Conservation (phyloP, 2,797 vertebrate genomes). For the Coranthus polyacanthus region DNA sequence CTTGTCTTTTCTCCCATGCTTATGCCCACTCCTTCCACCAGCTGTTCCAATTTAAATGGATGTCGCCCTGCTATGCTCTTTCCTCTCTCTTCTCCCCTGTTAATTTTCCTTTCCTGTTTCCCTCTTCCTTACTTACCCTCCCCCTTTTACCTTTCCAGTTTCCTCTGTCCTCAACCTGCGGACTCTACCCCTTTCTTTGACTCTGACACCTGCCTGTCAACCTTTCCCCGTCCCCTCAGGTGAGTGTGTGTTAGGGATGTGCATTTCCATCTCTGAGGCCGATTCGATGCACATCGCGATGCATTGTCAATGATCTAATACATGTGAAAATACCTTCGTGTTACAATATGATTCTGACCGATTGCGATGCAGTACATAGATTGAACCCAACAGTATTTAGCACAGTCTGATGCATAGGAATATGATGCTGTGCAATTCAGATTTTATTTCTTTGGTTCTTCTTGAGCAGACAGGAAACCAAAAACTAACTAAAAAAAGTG, state of each 20-base stretch:
- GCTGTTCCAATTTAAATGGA: constrained; percentile 26
- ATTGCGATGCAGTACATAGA: no score
- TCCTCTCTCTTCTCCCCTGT: constrained; percentile 24
- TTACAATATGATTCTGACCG: no score
- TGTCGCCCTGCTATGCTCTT: constrained; percentile 29
- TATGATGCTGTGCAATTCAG: no score
- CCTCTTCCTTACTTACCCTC: constrained; percentile 30
- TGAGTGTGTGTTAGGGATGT: constrained; percentile 61
- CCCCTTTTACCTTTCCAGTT: constrained; percentile 44
- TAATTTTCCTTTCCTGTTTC: constrained; percentile 43
- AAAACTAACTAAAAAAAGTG: no score
- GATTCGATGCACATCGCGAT: no score
- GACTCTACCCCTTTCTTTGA: constrained; percentile 67
- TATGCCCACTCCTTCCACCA: constrained; percentile 12
- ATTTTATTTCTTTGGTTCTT: no score
- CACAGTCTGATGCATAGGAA: no score
- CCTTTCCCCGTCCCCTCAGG: constrained; percentile 72
- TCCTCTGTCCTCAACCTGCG: constrained; percentile 57
- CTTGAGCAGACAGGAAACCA: no score
- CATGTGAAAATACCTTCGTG: no score
- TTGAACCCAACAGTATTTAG: no score
- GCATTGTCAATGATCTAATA: no score
- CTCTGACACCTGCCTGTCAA: constrained; percentile 68
- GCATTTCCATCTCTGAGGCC: background rate
- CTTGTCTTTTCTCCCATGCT: constrained; percentile 16